Conservation (phyloP, 2,888 invertebrate species). For the Drosophila rellima region DNA sequence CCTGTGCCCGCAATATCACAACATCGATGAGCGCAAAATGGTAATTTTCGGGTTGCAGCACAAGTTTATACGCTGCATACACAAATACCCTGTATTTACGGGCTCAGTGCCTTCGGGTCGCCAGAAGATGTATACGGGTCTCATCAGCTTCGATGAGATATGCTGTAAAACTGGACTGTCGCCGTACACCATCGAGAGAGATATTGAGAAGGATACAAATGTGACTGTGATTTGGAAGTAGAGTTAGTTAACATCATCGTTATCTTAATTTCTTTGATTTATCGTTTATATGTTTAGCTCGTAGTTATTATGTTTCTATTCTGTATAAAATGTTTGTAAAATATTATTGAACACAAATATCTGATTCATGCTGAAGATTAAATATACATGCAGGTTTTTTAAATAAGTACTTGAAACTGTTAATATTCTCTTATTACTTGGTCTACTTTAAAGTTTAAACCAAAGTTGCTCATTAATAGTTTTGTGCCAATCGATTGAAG, state of each 20-base stretch:
- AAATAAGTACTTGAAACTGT: neutral
- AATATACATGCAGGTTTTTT: slow-evolving; percentile 31
- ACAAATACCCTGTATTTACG: slow-evolving; percentile 87
- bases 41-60: slow-evolving; percentile 88
- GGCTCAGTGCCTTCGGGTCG: slow-evolving; percentile 86
- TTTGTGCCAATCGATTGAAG: neutral
- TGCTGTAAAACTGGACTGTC: slow-evolving; percentile 93
- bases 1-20: slow-evolving; percentile 88
- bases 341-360: slow-evolving; percentile 18
- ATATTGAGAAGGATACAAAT: slow-evolving; percentile 93
- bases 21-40: slow-evolving; percentile 86
- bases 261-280: slow-evolving; percentile 16
- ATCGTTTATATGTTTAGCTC: slow-evolving; percentile 25
- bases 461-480: neutral
- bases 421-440: too few species aligned
- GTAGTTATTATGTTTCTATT: slow-evolving; percentile 38
- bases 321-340: slow-evolving; percentile 26
- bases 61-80: slow-evolving; percentile 88
- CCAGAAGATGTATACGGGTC: slow-evolving; percentile 91
- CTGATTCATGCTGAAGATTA: slow-evolving; percentile 15
- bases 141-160: slow-evolving; percentile 94
- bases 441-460: too few species aligned
- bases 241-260: slow-evolving; percentile 8
- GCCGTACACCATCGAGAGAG: slow-evolving; percentile 91
- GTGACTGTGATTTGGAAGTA: slow-evolving; percentile 93